Evolutionary conservation across 1,140 invertebrate species (phyloP).

Genomic region (Zophobas atratus): DNA sequence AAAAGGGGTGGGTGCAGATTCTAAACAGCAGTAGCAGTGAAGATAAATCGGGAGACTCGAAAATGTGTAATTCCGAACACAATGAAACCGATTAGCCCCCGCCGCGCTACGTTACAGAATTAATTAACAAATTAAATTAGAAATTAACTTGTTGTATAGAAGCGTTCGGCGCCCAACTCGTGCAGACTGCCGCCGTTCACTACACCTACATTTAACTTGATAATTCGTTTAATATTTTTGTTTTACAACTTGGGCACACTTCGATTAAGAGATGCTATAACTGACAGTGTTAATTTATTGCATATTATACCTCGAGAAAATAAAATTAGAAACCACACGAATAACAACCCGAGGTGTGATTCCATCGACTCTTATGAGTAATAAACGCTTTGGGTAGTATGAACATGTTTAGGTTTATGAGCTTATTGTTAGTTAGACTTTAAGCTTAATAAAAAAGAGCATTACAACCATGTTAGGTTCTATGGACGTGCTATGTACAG

Average conservation of each 20-base stretch:
- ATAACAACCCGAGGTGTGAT: too few species aligned
- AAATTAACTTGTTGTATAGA: conserved; percentile 72
- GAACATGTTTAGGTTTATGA: too few species aligned
- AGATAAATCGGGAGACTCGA: conserved; percentile 49
- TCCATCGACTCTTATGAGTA: too few species aligned
- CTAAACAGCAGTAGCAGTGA: conserved; percentile 41
- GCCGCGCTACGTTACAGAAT: conserved; percentile 66
- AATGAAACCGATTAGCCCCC: conserved; percentile 66
- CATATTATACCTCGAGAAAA: too few species aligned
- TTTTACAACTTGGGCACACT: not conserved
- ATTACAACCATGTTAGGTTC: too few species aligned
- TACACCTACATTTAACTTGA: conserved; percentile 47
- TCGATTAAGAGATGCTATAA: not conserved
- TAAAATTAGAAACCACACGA: too few species aligned
- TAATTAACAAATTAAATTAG: conserved; percentile 76
- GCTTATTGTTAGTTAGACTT: too few species aligned
- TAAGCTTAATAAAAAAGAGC: too few species aligned
- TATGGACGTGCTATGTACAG: too few species aligned
- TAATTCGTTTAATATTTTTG: conserved; percentile 36
- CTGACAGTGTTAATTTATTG: not conserved
- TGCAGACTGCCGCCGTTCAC: conserved; percentile 32
- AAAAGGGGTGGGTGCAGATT: conserved; percentile 17
- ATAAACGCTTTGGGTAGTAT: too few species aligned
- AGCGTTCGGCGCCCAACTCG: conserved; percentile 47
- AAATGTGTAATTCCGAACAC: conserved; percentile 65